phyloP scores from a whole-genome alignment of 1,140 invertebrate genomes.

The Atta cephalotes region DNA sequence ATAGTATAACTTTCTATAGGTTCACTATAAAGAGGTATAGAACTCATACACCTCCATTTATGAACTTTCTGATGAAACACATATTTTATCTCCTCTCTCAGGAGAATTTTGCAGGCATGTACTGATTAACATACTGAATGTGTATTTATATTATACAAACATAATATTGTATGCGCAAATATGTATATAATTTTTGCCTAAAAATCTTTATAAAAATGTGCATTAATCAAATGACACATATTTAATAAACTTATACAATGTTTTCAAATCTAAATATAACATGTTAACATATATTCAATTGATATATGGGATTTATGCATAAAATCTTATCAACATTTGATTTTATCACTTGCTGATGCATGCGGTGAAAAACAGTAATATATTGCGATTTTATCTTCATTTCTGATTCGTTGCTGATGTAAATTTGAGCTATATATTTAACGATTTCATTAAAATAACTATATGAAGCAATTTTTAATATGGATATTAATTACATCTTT shows the following conservation, averaged over 20 bases:
- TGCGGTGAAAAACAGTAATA: conserved; percentile 35
- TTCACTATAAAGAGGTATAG: conserved; percentile 10
- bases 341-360: conserved; percentile 46
- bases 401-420: conserved; percentile 3
- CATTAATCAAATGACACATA: background rate
- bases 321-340: conserved; percentile 48
- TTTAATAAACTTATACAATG: conserved; percentile 8
- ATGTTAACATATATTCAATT: conserved; percentile 7
- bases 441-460: conserved; percentile 31
- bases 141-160: background rate
- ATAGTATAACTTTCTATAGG: conserved; percentile 34
- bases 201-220: background rate
- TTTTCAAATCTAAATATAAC: background rate
- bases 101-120: background rate
- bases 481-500: background rate
- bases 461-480: background rate
- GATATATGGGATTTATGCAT: conserved; percentile 14
- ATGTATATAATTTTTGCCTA: background rate
- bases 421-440: conserved; percentile 30
- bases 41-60: conserved; percentile 30
- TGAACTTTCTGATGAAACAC: conserved; percentile 29
- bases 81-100: conserved; percentile 27
- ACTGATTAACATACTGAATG: conserved; percentile 7
- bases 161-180: background rate
- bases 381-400: conserved; percentile 50